Evolutionary conservation across 2,888 invertebrate species (phyloP).

Genomic region (Timema podura): DNA sequence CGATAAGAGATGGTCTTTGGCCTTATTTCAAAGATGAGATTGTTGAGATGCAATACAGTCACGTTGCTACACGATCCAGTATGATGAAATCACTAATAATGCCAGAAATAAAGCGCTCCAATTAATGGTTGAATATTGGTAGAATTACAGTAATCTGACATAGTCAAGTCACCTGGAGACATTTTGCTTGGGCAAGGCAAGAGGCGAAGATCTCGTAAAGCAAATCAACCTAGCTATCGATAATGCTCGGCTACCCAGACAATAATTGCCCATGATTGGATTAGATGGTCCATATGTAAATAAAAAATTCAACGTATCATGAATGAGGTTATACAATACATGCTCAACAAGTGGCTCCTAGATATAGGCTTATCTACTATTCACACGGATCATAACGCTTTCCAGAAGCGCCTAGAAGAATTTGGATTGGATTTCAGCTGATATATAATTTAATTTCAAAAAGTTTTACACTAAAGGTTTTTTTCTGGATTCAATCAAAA

Average conservation of each 20-base stretch:
- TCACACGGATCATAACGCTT: background rate
- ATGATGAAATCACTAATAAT: slow-evolving; percentile 2
- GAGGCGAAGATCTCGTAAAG: background rate
- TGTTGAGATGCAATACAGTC: background rate
- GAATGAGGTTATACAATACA: background rate
- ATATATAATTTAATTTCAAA: background rate
- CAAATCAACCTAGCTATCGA: background rate
- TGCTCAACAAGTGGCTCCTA: background rate
- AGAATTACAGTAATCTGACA: background rate
- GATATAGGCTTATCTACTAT: background rate
- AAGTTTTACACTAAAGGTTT: background rate
- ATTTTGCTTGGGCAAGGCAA: slow-evolving; percentile 3
- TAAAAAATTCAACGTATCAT: background rate
- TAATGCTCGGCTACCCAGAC: slow-evolving; percentile 3
- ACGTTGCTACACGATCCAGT: slow-evolving; percentile 4
- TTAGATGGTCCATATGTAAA: background rate
- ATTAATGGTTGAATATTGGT: background rate
- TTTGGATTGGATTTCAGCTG: background rate
- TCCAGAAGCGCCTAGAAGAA: background rate
- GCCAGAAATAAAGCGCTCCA: background rate
- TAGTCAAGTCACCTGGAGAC: background rate
- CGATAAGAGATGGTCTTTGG: background rate
- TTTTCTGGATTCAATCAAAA: slow-evolving; percentile 3
- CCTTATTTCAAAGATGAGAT: background rate
- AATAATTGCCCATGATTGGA: background rate